These are phyloP conservation scores for Drosophila paulistorum DNA, from an alignment of 1,140 invertebrate species.

Conservation along the genomic window DNA sequence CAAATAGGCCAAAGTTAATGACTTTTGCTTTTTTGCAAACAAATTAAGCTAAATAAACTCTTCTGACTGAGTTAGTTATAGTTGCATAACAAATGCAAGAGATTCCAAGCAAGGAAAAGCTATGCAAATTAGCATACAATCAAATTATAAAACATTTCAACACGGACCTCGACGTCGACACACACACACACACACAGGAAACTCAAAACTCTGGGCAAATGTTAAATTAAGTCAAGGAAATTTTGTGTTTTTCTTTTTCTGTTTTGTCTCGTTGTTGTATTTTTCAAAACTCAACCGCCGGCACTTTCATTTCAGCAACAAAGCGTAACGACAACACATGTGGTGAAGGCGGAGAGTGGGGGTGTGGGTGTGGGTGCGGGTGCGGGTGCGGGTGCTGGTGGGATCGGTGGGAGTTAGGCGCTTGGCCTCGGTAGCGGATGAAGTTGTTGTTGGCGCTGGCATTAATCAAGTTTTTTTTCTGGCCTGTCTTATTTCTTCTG, in stretches of 20 bases:
- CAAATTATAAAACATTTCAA: slow-evolving; percentile 72
- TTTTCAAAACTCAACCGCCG: slow-evolving; percentile 31
- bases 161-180: slow-evolving; percentile 49
- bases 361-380: not conserved
- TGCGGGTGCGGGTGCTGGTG: not conserved
- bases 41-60: slow-evolving; percentile 34
- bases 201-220: slow-evolving; percentile 47
- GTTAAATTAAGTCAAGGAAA: slow-evolving; percentile 69
- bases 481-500: slow-evolving; percentile 1
- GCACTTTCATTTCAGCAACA: slow-evolving; percentile 72
- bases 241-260: slow-evolving; percentile 13
- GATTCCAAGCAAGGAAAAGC: slow-evolving; percentile 33
- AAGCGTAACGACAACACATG: slow-evolving; percentile 67
- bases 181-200: slow-evolving; percentile 31
- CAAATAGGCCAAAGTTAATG: slow-evolving; percentile 66
- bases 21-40: slow-evolving; percentile 36
- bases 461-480: slow-evolving; percentile 55
- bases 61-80: slow-evolving; percentile 2
- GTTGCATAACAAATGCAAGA: slow-evolving; percentile 46
- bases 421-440: slow-evolving; percentile 38
- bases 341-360: slow-evolving; percentile 21
- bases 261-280: slow-evolving; percentile 25
- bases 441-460: slow-evolving; percentile 58
- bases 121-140: slow-evolving; percentile 74
- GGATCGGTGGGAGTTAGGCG: not conserved